Conservation (phyloP, 2,888 invertebrate species). For the Leptogaster cylindrica region DNA sequence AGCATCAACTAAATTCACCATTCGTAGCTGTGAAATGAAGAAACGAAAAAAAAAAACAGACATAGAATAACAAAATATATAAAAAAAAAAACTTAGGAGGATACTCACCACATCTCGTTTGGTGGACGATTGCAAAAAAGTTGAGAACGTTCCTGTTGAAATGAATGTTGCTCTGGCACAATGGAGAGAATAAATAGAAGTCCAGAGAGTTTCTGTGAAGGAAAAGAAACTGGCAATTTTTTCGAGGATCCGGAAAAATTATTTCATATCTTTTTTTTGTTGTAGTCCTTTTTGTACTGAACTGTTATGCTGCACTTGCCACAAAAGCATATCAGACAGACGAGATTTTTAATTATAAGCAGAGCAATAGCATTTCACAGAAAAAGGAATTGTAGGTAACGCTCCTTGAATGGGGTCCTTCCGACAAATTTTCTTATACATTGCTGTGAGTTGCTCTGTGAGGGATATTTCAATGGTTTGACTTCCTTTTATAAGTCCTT, state of each 20-base stretch:
- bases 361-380: too few relatives aligned
- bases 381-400: too few relatives aligned
- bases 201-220: neutral
- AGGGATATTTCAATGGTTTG: too few relatives aligned
- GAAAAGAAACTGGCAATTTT: slow-evolving; percentile 18
- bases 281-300: neutral
- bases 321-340: neutral
- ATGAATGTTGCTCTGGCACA: neutral
- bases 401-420: too few relatives aligned
- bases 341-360: slow-evolving; percentile 18
- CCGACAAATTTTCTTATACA: too few relatives aligned
- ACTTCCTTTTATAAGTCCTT: too few relatives aligned
- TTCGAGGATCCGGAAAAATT: slow-evolving; percentile 14
- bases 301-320: neutral
- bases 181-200: slow-evolving; percentile 10
- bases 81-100: too few relatives aligned
- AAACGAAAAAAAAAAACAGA: too few relatives aligned
- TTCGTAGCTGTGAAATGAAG: slow-evolving; percentile 13
- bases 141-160: neutral
- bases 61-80: too few relatives aligned
- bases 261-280: neutral
- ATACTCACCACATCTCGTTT: slow-evolving; percentile 16
- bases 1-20: neutral
- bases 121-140: slow-evolving; percentile 9
- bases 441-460: too few relatives aligned